Percentiles rank a stretch among this genome's conserved stretches.
Conservation (phyloP, 2,888 invertebrate species). For the Lamproptera curius region DNA sequence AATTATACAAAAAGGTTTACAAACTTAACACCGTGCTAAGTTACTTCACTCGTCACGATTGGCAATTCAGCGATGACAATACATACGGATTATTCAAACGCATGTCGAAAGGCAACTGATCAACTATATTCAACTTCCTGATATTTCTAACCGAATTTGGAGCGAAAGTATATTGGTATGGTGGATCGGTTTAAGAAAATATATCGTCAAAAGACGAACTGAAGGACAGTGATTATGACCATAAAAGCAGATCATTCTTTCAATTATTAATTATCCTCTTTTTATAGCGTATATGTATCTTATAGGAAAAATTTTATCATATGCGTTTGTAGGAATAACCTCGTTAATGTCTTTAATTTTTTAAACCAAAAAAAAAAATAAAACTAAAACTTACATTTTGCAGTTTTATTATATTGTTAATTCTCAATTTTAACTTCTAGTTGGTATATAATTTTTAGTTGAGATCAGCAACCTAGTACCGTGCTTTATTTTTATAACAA, state of each 20-base stretch:
- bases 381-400: too few species aligned
- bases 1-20: conserved; percentile 82
- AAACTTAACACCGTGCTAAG: conserved; percentile 78
- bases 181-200: conserved; percentile 79
- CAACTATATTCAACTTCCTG: conserved; percentile 78
- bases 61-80: conserved; percentile 80
- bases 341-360: not conserved
- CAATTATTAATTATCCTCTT: not conserved
- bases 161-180: conserved; percentile 79
- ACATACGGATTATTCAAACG: conserved; percentile 61
- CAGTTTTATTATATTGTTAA: too few species aligned
- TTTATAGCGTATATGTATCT: conserved; percentile 1
- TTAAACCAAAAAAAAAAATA: too few species aligned
- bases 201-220: conserved; percentile 80
- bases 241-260: conserved; percentile 5
- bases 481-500: too few species aligned
- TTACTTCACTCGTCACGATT: conserved; percentile 82
- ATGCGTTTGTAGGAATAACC: not conserved
- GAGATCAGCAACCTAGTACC: too few species aligned
- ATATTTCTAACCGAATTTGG: conserved; percentile 80
- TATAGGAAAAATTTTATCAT: not conserved
- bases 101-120: conserved; percentile 68
- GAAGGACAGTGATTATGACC: not conserved
- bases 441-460: too few species aligned
- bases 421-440: too few species aligned